These are phyloP conservation scores for Caerostris darwini DNA, from an alignment of 1,140 invertebrate species.

Conservation along the genomic window DNA sequence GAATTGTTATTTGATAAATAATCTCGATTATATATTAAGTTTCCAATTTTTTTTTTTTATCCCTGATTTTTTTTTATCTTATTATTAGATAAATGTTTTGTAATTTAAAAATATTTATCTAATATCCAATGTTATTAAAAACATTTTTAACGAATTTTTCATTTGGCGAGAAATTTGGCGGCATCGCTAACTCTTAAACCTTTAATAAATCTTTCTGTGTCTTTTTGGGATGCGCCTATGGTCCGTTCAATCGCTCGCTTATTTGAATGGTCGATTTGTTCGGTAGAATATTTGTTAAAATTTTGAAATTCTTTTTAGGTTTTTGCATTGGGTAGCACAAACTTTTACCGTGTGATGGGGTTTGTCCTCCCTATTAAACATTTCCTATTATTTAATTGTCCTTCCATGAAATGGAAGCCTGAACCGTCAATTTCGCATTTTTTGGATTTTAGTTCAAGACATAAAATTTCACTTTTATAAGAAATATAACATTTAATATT, in stretches of 20 bases:
- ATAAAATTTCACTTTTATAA: slow-evolving; percentile 70
- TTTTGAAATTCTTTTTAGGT: neutral
- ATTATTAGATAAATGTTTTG: too few relatives aligned
- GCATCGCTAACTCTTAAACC: neutral
- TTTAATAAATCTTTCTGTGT: neutral
- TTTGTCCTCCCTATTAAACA: slow-evolving; percentile 41
- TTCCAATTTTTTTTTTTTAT: neutral
- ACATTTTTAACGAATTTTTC: neutral
- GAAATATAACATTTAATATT: neutral
- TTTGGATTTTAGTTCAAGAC: slow-evolving; percentile 72
- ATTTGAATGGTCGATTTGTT: too few relatives aligned
- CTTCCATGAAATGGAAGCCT: slow-evolving; percentile 55
- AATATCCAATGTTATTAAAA: neutral
- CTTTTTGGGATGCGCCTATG: neutral
- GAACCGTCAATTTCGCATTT: slow-evolving; percentile 12
- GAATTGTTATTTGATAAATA: neutral
- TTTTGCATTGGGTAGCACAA: slow-evolving; percentile 12
- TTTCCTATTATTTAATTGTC: slow-evolving; percentile 37
- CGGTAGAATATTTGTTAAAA: neutral
- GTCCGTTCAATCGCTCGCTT: neutral
- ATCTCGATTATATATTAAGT: neutral
- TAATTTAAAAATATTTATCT: neutral
- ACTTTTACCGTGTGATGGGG: slow-evolving; percentile 62
- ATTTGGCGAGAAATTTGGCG: slow-evolving; percentile 21
- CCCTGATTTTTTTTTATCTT: neutral